phyloP scores from a whole-genome alignment of 2,888 invertebrate genomes.

The Craniophora ligustri region DNA sequence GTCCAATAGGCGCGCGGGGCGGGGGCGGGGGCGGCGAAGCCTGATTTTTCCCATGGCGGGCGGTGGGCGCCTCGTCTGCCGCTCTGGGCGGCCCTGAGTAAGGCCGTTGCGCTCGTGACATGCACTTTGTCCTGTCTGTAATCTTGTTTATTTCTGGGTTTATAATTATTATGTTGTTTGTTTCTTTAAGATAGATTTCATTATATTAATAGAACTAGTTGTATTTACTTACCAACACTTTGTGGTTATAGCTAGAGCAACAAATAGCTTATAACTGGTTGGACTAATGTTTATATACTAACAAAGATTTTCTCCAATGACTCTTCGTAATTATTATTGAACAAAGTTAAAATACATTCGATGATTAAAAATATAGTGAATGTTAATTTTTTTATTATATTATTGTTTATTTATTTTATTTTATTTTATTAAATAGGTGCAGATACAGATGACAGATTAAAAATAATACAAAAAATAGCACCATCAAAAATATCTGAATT shows the following conservation, averaged over 20 bases:
- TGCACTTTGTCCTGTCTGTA: conserved; percentile 81
- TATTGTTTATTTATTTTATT: too few relatives aligned
- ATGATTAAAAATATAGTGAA: background rate
- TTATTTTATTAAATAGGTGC: too few relatives aligned
- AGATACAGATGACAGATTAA: too few relatives aligned
- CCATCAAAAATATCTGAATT: too few relatives aligned
- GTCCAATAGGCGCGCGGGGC: conserved; percentile 86
- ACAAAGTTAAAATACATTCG: background rate
- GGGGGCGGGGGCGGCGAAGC: conserved; percentile 85
- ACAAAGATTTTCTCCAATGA: too few relatives aligned
- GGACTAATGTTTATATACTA: background rate
- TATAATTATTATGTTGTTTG: conserved; percentile 58
- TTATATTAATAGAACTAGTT: background rate
- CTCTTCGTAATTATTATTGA: too few relatives aligned
- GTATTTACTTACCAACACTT: background rate
- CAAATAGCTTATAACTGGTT: background rate
- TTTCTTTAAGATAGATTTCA: conserved; percentile 23
- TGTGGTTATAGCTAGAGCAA: background rate
- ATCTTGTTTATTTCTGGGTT: conserved; percentile 71
- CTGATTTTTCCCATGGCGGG: conserved; percentile 86
- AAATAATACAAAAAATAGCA: too few relatives aligned
- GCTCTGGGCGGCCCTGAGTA: conserved; percentile 84
- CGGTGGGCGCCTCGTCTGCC: conserved; percentile 81
- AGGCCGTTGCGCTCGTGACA: conserved; percentile 87
- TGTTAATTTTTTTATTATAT: background rate